phyloP scores from a whole-genome alignment of 2,113 vertebrate species.

The Anser cygnoides region DNA sequence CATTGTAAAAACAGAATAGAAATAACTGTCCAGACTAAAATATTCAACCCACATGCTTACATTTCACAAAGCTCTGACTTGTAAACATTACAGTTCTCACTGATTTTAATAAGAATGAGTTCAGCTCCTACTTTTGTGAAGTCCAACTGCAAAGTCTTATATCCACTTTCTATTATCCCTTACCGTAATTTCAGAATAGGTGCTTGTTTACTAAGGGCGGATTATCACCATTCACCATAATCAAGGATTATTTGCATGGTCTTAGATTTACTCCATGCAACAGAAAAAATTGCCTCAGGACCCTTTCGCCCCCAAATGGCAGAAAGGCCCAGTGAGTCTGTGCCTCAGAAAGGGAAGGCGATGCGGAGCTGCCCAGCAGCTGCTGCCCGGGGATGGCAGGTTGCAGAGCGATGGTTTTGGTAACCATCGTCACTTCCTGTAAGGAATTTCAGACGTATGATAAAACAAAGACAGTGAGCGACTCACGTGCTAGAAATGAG shows the following conservation, averaged over 20 bases:
- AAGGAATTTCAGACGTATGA: not conserved
- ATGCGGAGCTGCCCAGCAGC: not conserved
- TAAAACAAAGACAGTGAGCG: not conserved
- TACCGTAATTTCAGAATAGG: not conserved
- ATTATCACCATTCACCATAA: not conserved
- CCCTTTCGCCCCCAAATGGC: not conserved
- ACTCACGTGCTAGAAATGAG: not conserved
- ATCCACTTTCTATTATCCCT: not conserved
- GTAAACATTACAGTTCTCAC: constrained; percentile 39
- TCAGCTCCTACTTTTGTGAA: not conserved
- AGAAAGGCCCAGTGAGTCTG: not conserved
- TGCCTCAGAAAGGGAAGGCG: not conserved
- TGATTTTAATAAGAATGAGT: constrained; percentile 19
- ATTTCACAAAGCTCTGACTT: constrained; percentile 51
- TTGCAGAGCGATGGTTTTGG: not conserved
- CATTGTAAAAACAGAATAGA: constrained; percentile 8
- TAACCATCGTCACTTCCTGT: not conserved
- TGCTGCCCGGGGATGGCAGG: not conserved
- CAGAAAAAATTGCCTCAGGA: not conserved
- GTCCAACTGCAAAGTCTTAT: not conserved
- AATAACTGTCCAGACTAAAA: constrained; percentile 33
- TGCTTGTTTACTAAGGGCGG: not conserved
- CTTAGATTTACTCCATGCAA: not conserved
- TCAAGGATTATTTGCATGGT: not conserved
- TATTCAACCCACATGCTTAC: constrained; percentile 17